Evolutionary conservation across 2,797 vertebrate species (phyloP).

Genomic region (Enteromius treurensis): DNA sequence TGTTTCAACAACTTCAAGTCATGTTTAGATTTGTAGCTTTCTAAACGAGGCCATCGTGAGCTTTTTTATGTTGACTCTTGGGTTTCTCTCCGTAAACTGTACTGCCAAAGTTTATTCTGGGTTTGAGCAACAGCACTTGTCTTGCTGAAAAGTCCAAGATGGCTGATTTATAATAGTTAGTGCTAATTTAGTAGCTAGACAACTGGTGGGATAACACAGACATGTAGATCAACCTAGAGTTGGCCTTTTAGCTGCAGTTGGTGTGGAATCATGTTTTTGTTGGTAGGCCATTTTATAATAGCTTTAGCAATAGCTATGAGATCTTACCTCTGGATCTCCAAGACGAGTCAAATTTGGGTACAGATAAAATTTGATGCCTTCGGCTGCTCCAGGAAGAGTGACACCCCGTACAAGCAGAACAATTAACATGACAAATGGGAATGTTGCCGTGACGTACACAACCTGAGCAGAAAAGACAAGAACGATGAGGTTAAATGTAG

Average conservation of each 20-base stretch:
- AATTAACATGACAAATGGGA: constrained; percentile 96
- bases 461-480: constrained; percentile 75
- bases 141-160: neutral
- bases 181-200: neutral
- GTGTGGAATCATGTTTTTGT: neutral
- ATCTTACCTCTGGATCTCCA: constrained; percentile 91
- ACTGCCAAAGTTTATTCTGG: constrained; percentile 9
- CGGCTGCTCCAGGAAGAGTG: constrained; percentile 91
- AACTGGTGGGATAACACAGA: neutral
- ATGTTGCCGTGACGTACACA: constrained; percentile 97
- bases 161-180: neutral
- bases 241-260: neutral
- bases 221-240: neutral
- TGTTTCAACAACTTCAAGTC: constrained; percentile 27
- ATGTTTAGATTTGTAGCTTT: constrained; percentile 41
- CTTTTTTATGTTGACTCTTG: constrained; percentile 17
- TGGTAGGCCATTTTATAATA: neutral
- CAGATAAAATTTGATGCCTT: constrained; percentile 97
- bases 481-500: neutral
- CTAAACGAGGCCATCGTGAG: neutral
- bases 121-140: constrained; percentile 30
- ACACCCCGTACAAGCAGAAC: constrained; percentile 93
- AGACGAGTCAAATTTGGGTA: constrained; percentile 92
- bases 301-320: neutral
- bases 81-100: constrained; percentile 23